Evolutionary conservation across 2,113 vertebrate genomes (phyloP).

Genomic region (Seriola aureovittata): DNA sequence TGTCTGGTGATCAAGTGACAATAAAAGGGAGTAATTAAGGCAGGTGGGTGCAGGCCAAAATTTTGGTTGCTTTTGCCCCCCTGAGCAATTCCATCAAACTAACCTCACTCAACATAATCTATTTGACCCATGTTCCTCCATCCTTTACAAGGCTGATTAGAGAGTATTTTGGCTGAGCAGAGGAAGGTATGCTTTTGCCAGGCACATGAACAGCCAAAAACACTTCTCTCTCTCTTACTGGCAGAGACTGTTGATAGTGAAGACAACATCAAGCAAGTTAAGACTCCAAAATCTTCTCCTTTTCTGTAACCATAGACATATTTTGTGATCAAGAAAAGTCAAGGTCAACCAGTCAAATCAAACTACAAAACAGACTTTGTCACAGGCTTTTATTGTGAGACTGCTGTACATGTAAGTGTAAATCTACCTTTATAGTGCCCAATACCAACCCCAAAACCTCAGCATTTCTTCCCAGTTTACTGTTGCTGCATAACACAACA

Average conservation of each 20-base stretch:
- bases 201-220: neutral
- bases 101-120: neutral
- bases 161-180: neutral
- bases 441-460: too few species aligned
- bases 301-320: neutral
- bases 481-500: neutral
- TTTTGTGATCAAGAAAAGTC: neutral
- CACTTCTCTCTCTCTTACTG: neutral
- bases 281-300: neutral
- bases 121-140: neutral
- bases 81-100: neutral
- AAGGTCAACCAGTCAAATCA: neutral
- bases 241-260: neutral
- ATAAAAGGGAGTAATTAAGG: constrained; percentile 19
- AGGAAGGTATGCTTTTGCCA: neutral
- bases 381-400: too few species aligned
- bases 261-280: neutral
- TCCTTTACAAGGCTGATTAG: neutral
- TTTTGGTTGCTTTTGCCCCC: neutral
- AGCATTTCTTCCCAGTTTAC: too few species aligned
- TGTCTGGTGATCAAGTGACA: constrained; percentile 4
- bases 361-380: neutral
- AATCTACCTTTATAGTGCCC: too few species aligned
- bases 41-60: neutral
- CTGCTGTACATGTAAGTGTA: too few species aligned